Percentiles rank a stretch among this genome's conserved stretches.
Conservation (phyloP, 2,888 invertebrate species). For the Fabriciana adippe region DNA sequence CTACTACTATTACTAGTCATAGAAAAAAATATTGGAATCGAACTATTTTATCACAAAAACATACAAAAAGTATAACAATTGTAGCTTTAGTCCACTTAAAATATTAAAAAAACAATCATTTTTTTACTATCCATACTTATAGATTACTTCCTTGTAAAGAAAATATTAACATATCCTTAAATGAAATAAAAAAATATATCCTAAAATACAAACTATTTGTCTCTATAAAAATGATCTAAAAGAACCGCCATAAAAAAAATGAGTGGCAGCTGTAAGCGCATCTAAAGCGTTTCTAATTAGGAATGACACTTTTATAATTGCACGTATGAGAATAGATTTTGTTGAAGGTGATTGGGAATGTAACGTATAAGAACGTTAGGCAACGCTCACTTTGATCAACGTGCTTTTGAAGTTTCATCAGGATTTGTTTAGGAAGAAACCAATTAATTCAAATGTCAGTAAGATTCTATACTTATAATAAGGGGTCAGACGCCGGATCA, state of each 20-base stretch:
- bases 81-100: too few relatives aligned
- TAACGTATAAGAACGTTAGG: background rate
- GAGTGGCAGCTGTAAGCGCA: constrained; percentile 55
- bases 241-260: constrained; percentile 47
- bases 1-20: too few relatives aligned
- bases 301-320: constrained; percentile 71
- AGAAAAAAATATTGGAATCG: too few relatives aligned
- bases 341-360: constrained; percentile 5
- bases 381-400: constrained; percentile 1
- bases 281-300: constrained; percentile 68
- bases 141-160: too few relatives aligned
- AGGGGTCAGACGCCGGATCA: background rate
- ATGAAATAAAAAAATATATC: too few relatives aligned
- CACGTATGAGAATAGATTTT: constrained; percentile 13
- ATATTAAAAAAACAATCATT: too few relatives aligned
- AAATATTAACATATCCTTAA: too few relatives aligned
- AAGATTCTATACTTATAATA: background rate
- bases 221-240: constrained; percentile 27
- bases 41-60: too few relatives aligned
- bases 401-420: constrained; percentile 1
- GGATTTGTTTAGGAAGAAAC: constrained; percentile 7
- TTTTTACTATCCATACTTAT: too few relatives aligned
- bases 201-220: constrained; percentile 21
- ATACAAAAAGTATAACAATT: too few relatives aligned
- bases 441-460: background rate